Base-by-base conservation (phyloP, 2,888 invertebrate genomes). In the Isotomurus palustris region DNA sequence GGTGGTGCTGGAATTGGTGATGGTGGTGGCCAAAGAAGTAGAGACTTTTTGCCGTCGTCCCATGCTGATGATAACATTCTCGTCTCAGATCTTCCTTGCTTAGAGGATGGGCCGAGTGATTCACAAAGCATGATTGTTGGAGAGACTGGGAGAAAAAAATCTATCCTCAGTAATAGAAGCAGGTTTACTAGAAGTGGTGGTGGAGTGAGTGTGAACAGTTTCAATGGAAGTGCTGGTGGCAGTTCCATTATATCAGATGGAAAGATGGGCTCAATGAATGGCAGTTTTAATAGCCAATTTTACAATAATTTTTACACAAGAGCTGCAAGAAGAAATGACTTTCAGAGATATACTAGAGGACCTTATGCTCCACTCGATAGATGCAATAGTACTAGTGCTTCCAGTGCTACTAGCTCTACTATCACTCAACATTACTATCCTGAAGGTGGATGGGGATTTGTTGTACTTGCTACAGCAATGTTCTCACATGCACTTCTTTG, bases 361-460 rank as follows among this genome's bases (percentile, higher is more conserved):
- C 61, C 64, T 6, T 65, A 62, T 45, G 64, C 64, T 38, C 64
- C 64, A 10, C 28, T 65, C 25, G 64, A 65, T 55, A 49, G 64
- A 19, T 58, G 58, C 38, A 65, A 65, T 50, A 65, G 64, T 50
- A 65, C 56, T 29, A 62, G 62, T 57, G 61, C 61, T 12, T 64
- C 64, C 22, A 61, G 61, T 56, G 56, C 59, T 38, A 56, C 59
- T 25, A 59, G 59, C 43, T 60, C 58, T 53, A 65, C 63, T 19
- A 65, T 64, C 27, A 66, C 68, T 12, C 60, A 69, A 35, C 66
- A 68, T 52, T 69, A 68, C 27, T 69, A 68, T 49, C 69, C 70
- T 1, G 69, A 67, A 50, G 68, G 68, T 5, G 66, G 67, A 2
- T 64, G 66, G 66, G 70, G 70, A 19, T 68, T 57, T 53, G 58